Evolutionary conservation across 2,113 vertebrate genomes (phyloP).

Genomic region (Solenodon paradoxus): DNA sequence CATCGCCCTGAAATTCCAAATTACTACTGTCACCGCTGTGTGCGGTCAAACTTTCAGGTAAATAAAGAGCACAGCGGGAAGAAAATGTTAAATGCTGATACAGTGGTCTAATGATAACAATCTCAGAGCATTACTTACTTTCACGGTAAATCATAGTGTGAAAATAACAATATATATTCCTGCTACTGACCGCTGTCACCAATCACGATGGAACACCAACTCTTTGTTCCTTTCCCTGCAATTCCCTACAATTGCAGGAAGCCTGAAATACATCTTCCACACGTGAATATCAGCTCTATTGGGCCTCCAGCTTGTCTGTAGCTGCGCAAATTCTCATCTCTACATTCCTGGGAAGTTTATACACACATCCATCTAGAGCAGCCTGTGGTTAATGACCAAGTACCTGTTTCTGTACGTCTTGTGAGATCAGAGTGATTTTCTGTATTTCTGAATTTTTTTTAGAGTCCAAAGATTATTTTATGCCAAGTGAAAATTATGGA

Average conservation of each 20-base stretch:
- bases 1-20: conserved; percentile 67
- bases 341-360: not conserved
- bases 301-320: not conserved
- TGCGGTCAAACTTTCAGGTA: conserved; percentile 65
- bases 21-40: conserved; percentile 67
- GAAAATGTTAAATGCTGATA: conserved; percentile 72
- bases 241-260: not conserved
- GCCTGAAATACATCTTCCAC: conserved; percentile 10
- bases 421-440: not conserved
- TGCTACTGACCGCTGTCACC: not conserved
- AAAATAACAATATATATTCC: not conserved
- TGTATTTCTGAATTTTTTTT: not conserved
- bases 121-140: conserved; percentile 54
- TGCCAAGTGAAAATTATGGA: not conserved
- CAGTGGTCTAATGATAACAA: conserved; percentile 53
- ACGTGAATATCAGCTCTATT: not conserved
- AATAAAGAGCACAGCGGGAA: conserved; percentile 60
- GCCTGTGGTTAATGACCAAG: not conserved
- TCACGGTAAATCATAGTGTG: not conserved
- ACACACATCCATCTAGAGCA: not conserved
- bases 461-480: not conserved
- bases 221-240: not conserved
- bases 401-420: not conserved
- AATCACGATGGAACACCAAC: not conserved
- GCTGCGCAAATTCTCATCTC: not conserved